Conservation (phyloP, 1,140 invertebrate genomes). For the Pygmarrhopalites habei region DNA sequence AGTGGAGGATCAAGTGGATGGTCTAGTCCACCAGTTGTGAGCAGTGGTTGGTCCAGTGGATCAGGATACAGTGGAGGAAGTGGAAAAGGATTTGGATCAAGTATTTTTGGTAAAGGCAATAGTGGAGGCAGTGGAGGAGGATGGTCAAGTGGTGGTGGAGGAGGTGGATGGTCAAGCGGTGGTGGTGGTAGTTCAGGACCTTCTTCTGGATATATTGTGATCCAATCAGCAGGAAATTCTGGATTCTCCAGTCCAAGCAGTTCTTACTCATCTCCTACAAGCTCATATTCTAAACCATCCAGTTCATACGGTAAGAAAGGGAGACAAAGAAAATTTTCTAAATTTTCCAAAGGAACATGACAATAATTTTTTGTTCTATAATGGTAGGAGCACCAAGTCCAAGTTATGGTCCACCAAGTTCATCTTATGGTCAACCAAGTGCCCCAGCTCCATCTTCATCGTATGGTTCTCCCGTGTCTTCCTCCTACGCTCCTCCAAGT, state of each 20-base stretch:
- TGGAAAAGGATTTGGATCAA: not conserved
- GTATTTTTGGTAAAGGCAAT: not conserved
- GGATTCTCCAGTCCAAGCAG: slow-evolving; percentile 15
- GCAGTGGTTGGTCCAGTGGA: not conserved
- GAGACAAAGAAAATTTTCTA: no score
- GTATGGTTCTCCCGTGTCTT: slow-evolving; percentile 6
- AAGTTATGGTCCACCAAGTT: not conserved
- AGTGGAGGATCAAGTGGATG: not conserved
- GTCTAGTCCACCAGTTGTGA: not conserved
- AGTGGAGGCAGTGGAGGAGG: slow-evolving; percentile 14
- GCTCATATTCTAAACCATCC: slow-evolving; percentile 5
- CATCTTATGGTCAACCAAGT: not conserved
- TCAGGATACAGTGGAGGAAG: not conserved
- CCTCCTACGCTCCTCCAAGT: not conserved
- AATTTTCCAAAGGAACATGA: no score
- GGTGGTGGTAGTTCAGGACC: not conserved
- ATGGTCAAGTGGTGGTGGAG: not conserved
- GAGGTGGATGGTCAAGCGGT: slow-evolving; percentile 9
- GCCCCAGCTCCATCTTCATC: not conserved
- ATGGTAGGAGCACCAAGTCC: not conserved
- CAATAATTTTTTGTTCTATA: no score
- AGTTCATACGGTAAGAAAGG: no score
- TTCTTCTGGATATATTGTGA: slow-evolving; percentile 25
- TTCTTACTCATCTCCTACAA: slow-evolving; percentile 18
- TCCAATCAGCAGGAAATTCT: slow-evolving; percentile 17